phyloP scores from a whole-genome alignment of 92 coral and sea anemone genomes.

The Paramuricea clavata region DNA sequence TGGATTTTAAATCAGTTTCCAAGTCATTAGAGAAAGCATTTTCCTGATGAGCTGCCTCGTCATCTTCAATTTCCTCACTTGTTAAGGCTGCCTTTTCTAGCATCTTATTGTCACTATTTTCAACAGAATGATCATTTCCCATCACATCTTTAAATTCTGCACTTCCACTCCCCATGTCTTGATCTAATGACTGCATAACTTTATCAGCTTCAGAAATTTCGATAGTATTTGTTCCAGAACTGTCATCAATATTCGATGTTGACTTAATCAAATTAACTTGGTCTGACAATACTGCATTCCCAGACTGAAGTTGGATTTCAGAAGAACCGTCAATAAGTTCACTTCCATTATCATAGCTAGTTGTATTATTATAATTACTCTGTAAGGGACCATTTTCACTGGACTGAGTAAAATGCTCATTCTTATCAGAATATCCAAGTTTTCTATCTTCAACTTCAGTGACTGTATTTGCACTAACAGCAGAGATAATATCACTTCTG shows the following conservation, averaged over 20 bases:
- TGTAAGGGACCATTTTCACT: neutral
- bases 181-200: neutral
- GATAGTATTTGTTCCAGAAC: neutral
- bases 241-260: conserved; percentile 11
- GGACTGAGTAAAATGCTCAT: neutral
- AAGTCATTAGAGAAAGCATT: conserved; percentile 3
- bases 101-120: neutral
- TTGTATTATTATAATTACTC: neutral
- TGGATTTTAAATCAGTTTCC: conserved; percentile 13
- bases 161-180: neutral
- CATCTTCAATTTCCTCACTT: conserved; percentile 1
- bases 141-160: neutral
- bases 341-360: neutral
- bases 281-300: neutral
- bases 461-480: neutral
- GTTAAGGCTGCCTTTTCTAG: neutral
- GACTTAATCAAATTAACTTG: neutral
- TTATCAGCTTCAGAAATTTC: neutral
- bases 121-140: neutral
- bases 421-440: neutral
- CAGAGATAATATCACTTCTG: neutral
- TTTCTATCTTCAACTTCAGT: neutral
- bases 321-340: neutral
- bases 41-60: neutral
- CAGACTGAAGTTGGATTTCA: neutral